phyloP scores from a whole-genome alignment of 1,140 invertebrate species.

The Diuraphis noxia region DNA sequence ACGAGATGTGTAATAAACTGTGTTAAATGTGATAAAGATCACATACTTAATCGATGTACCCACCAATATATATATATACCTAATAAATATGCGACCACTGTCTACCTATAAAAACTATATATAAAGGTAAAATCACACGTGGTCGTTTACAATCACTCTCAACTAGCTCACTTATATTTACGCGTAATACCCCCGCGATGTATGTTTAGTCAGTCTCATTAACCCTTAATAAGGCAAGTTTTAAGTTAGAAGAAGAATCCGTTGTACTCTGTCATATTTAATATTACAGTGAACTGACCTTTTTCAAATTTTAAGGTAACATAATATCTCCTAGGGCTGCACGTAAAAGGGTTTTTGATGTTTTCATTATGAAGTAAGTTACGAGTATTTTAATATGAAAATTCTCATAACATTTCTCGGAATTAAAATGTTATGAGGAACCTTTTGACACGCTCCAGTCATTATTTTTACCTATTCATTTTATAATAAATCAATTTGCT shows the following conservation, averaged over 20 bases:
- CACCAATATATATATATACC: neutral
- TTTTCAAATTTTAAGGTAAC: too few relatives aligned
- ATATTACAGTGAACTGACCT: too few relatives aligned
- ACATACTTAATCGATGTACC: constrained; percentile 3
- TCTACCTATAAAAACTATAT: neutral
- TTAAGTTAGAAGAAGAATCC: too few relatives aligned
- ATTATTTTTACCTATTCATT: too few relatives aligned
- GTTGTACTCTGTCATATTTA: too few relatives aligned
- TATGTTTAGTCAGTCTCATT: too few relatives aligned
- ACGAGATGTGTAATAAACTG: neutral
- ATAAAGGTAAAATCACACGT: neutral
- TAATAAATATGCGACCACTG: neutral
- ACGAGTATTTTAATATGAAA: neutral
- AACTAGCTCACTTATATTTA: neutral
- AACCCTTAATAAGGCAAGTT: too few relatives aligned
- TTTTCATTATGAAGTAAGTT: too few relatives aligned
- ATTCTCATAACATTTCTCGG: neutral
- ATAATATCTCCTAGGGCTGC: too few relatives aligned
- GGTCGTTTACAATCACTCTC: neutral
- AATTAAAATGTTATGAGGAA: too few relatives aligned
- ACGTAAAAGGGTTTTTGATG: too few relatives aligned
- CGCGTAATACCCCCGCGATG: neutral
- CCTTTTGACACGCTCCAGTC: too few relatives aligned
- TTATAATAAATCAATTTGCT: neutral
- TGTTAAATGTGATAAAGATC: constrained; percentile 25